Evolutionary conservation across 2,888 invertebrate species (phyloP).

Genomic region (Euzophera pinguis): DNA sequence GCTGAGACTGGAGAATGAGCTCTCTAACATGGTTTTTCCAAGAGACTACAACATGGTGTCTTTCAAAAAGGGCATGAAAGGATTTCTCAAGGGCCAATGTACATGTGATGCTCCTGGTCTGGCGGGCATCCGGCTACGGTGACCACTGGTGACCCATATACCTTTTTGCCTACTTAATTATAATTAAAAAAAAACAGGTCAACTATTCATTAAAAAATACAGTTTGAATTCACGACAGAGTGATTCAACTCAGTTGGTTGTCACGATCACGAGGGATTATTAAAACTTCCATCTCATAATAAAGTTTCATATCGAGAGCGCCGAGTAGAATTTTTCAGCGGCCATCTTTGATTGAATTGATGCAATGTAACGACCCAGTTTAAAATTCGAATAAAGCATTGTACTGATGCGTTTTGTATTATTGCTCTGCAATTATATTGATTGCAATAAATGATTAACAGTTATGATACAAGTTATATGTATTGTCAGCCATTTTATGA

Average conservation of each 20-base stretch:
- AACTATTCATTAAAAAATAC: conserved; percentile 22
- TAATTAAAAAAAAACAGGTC: not conserved
- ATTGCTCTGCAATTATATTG: not conserved
- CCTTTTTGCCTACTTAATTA: too few species aligned
- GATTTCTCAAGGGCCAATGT: too few species aligned
- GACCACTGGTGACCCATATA: not conserved
- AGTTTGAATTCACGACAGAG: conserved; percentile 18
- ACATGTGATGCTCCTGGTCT: too few species aligned
- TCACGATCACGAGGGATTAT: conserved; percentile 46
- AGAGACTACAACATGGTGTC: too few species aligned
- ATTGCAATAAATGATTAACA: not conserved
- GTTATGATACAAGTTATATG: too few species aligned
- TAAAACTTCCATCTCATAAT: conserved; percentile 58
- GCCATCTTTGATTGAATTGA: conserved; percentile 44
- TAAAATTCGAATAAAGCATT: conserved; percentile 14
- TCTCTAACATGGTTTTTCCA: too few species aligned
- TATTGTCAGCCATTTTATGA: too few species aligned
- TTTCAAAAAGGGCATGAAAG: too few species aligned
- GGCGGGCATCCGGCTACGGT: too few species aligned
- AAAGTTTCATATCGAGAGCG: conserved; percentile 38
- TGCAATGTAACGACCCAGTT: conserved; percentile 34
- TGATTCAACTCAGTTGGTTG: conserved; percentile 25
- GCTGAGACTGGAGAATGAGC: too few species aligned
- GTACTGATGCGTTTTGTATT: conserved; percentile 7
- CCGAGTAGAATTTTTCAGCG: conserved; percentile 22